Base-by-base conservation (phyloP, 1,140 invertebrate genomes). In the Temnothorax nylanderi region DNA sequence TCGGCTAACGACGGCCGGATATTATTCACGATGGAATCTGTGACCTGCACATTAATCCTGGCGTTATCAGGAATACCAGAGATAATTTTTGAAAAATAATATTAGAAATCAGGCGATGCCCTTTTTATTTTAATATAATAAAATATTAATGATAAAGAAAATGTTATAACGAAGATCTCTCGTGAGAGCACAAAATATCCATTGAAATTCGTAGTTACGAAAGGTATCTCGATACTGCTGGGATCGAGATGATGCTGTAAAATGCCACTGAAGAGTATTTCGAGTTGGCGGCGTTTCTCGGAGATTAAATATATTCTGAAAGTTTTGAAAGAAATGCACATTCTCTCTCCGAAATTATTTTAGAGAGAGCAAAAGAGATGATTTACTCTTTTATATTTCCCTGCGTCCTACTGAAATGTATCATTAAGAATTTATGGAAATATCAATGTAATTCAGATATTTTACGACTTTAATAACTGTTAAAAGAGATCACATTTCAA, bases 1-100 rank as follows among this genome's bases (percentile, higher is more conserved):
- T 82, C 51, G 67, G 54, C 21, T 72, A 82, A 82, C 26, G 80
- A 74, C 26, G 80, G 54, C 41, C 41, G 69, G 54, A 74, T 74
- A 60, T 74, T 84, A 74, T 74, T 3, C 80, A 54, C 69, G 11
- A 18, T 16, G 47, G 47, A 69, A 21, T 69, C 47, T 65, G 47
- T 58, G 37, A 64, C 18, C 32, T n/a, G 62, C 49, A 64, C 18
- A 7, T 74, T 47, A 82, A 72, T 54, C 13, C 54, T 47, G 18
- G 8, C n/a, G 11, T 44, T 75, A 58, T 84, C 26, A 60, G 7
- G 4, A 32, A 60, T 62, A 32, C 13, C 16, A 26, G 41, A 51
- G 41, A 47, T 37, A 49, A 47, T 74, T 34, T 47, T 34, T 41
- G 16, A 10, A 32, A 5, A 44, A 32, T 21, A 41, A 41, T 41